A percentile compares a stretch with the other conserved stretches of the same genome.
Evolutionary conservation across 2,888 invertebrate genomes (phyloP).

Genomic region (Kryphioiulus occultus): DNA sequence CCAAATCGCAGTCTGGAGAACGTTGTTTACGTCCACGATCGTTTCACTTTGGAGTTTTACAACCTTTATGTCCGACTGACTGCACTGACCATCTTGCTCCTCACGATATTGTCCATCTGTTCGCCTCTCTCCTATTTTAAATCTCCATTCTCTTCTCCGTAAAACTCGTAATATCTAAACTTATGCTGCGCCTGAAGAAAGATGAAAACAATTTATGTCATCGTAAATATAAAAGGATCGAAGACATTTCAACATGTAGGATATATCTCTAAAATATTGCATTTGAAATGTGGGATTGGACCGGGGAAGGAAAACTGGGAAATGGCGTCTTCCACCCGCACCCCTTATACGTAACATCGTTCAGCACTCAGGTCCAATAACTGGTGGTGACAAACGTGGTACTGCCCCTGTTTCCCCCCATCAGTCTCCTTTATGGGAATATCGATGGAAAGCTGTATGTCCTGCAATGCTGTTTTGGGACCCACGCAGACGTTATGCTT

Average conservation of each 20-base stretch:
- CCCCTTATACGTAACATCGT: background rate
- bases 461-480: background rate
- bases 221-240: constrained; percentile 40
- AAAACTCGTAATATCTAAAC: background rate
- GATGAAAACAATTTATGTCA: constrained; percentile 39
- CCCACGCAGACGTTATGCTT: background rate
- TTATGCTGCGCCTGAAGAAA: constrained; percentile 19
- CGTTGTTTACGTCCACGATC: background rate
- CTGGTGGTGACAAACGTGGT: constrained; percentile 35
- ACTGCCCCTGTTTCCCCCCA: background rate
- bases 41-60: constrained; percentile 36
- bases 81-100: background rate
- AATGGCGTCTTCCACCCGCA: background rate
- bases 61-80: constrained; percentile 8
- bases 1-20: constrained; percentile 18
- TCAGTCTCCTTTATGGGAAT: constrained; percentile 33
- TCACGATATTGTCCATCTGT: constrained; percentile 1
- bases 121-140: constrained; percentile 26
- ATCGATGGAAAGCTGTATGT: background rate
- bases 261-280: constrained; percentile 22
- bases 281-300: constrained; percentile 18
- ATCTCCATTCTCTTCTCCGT: background rate
- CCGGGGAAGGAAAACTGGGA: constrained; percentile 15
- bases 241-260: constrained; percentile 36
- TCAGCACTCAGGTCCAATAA: constrained; percentile 39